These are phyloP conservation scores for Patagioenas fasciata DNA, from an alignment of 2,113 vertebrate genomes.

Conservation along the genomic window DNA sequence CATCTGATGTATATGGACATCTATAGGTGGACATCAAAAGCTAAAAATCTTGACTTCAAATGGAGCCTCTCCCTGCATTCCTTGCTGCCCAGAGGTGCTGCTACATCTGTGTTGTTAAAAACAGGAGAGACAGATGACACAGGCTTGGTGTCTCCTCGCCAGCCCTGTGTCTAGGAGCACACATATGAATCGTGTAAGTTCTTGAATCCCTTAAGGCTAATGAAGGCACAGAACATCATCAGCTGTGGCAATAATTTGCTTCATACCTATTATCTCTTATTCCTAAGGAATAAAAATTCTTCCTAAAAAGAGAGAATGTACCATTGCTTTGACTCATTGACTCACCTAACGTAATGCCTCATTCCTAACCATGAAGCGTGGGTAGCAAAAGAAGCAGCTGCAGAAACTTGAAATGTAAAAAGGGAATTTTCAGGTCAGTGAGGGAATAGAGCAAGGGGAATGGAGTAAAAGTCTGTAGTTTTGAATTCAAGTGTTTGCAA, in stretches of 20 bases:
- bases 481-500: neutral
- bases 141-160: neutral
- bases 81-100: neutral
- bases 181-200: neutral
- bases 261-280: neutral
- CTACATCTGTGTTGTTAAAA: neutral
- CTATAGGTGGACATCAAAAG: fast-evolving
- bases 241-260: neutral
- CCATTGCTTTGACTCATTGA: neutral
- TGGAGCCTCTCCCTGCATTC: neutral
- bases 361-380: neutral
- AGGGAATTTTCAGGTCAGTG: neutral
- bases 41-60: neutral
- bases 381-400: neutral
- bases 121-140: fast-evolving
- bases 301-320: neutral
- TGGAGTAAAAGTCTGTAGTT: neutral
- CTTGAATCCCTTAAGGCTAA: neutral
- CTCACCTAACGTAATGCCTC: neutral
- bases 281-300: neutral
- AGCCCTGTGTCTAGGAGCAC: neutral
- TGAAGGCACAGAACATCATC: neutral
- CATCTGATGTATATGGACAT: neutral
- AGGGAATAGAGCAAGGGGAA: neutral
- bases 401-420: neutral